Evolutionary conservation across 2,888 invertebrate genomes (phyloP), one percentile per base, ranked within the genome.

Genomic region (Agonopterix arenella): DNA sequence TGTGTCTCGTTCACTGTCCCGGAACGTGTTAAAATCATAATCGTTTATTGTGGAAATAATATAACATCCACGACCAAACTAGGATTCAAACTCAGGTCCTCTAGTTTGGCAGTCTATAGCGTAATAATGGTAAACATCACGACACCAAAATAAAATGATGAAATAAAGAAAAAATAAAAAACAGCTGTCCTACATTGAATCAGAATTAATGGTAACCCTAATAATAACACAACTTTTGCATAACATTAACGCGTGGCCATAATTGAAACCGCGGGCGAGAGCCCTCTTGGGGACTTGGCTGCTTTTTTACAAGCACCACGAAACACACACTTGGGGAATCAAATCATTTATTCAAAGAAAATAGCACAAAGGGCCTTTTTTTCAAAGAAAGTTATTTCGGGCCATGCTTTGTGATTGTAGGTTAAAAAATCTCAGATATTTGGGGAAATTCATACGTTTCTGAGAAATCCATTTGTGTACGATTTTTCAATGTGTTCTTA

Each of bases 161-260:
- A n/a, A n/a, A 9, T 18, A 44, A 16, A 18, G 8, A 43, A 11
- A 43, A 36, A n/a, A 11, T 8, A 18, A 13, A 4, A 37, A 36
- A 38, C 46, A 54, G 45, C 51, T 51, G 45, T 52, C 50, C 45
- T 48, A 40, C 4, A 18, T 40, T 3, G 38, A 37, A 28, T 36
- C 41, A 53, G 53, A 42, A 10, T 45, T 5, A 2, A 47, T 59
- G 54, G 63, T 46, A 48, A 57, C 59, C 50, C 44, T 47, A 52
- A 58, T 56, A 47, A 53, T 54, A 64, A 59, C 61, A 61, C 53
- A 68, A 68, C 66, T 73, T 69, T 62, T 64, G 69, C 68, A 71
- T 71, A 67, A 66, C 60, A 68, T 72, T 73, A 68, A 61, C 62
- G 59, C 58, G 55, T 57, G 53, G 56, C 60, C 66, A 68, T 75